Percentiles rank a stretch among this genome's conserved stretches.
Conservation (phyloP, 2,113 vertebrate species). For the Hypocryptadius cinnamomeus region DNA sequence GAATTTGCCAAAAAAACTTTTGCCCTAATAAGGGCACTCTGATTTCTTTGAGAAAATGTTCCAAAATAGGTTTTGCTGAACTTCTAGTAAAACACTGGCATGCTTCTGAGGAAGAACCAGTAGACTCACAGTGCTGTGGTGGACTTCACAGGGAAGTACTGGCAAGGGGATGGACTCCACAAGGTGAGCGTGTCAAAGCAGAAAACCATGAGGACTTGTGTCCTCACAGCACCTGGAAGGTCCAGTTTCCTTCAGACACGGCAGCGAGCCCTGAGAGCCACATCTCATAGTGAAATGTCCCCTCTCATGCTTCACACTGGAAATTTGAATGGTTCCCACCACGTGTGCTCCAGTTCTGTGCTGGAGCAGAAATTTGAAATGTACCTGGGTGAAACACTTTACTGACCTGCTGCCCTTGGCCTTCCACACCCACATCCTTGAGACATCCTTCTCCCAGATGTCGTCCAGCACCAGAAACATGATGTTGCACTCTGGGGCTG, state of each 20-base stretch:
- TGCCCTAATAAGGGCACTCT: not conserved
- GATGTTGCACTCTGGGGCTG: not conserved
- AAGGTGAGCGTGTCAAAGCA: not conserved
- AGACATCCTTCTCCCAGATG: not conserved
- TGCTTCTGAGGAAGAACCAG: not conserved
- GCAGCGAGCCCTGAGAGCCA: not conserved
- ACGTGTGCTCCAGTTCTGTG: not conserved
- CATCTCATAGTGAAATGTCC: not conserved
- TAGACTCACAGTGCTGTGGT: not conserved
- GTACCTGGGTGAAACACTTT: constrained; percentile 1
- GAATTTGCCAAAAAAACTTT: not conserved
- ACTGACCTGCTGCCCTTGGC: not conserved
- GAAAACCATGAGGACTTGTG: rapidly evolving
- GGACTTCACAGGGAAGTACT: not conserved
- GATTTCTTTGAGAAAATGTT: not conserved
- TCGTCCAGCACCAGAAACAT: not conserved
- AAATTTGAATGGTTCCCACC: not conserved
- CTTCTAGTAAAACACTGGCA: not conserved
- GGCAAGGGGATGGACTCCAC: not conserved
- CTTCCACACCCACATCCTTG: not conserved
- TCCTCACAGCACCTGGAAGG: not conserved
- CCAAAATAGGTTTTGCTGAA: not conserved
- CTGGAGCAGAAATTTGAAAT: not conserved
- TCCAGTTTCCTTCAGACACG: not conserved
- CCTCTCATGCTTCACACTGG: not conserved